Percentiles rank a stretch among this genome's conserved stretches.
These are phyloP conservation scores for Spea bombifrons DNA, from an alignment of 2,113 vertebrate genomes.

Conservation along the genomic window DNA sequence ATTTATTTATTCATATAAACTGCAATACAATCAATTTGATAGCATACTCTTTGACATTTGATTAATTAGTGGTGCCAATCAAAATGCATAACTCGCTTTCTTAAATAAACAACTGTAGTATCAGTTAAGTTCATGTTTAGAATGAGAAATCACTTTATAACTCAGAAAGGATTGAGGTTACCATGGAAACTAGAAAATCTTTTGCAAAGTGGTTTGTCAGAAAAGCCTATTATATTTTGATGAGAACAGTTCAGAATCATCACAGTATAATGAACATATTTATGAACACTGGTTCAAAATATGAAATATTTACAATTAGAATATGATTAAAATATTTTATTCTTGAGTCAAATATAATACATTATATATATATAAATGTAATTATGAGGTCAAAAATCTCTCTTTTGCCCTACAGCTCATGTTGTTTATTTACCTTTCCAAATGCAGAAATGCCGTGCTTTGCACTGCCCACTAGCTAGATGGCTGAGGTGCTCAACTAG, in stretches of 20 bases:
- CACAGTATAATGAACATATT: slow-evolving; percentile 43
- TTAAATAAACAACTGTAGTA: slow-evolving; percentile 45
- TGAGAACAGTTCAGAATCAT: slow-evolving; percentile 43
- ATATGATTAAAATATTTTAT: slow-evolving; percentile 1
- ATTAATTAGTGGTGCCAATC: slow-evolving; percentile 26
- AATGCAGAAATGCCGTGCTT: too few species aligned
- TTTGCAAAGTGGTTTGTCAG: slow-evolving; percentile 47
- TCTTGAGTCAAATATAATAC: not conserved
- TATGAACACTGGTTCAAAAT: slow-evolving; percentile 36
- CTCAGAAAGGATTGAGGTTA: slow-evolving; percentile 45
- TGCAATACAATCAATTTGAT: too few species aligned
- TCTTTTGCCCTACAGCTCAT: too few species aligned
- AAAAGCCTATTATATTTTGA: slow-evolving; percentile 48
- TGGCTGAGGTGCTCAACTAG: too few species aligned
- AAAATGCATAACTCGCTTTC: slow-evolving; percentile 29
- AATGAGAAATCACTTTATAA: slow-evolving; percentile 48
- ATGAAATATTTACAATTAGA: slow-evolving; percentile 30
- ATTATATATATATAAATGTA: too few species aligned
- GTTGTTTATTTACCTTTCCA: too few species aligned
- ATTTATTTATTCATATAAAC: not conserved
- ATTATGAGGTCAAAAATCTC: too few species aligned
- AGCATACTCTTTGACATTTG: slow-evolving; percentile 7
- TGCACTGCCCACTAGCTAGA: too few species aligned
- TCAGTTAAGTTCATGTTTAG: slow-evolving; percentile 46
- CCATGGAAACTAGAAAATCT: slow-evolving; percentile 47